A percentile compares a stretch with the other conserved stretches of the same genome.
These are phyloP conservation scores for Vireo griseus DNA, from an alignment of 2,797 vertebrate genomes.

Conservation along the genomic window DNA sequence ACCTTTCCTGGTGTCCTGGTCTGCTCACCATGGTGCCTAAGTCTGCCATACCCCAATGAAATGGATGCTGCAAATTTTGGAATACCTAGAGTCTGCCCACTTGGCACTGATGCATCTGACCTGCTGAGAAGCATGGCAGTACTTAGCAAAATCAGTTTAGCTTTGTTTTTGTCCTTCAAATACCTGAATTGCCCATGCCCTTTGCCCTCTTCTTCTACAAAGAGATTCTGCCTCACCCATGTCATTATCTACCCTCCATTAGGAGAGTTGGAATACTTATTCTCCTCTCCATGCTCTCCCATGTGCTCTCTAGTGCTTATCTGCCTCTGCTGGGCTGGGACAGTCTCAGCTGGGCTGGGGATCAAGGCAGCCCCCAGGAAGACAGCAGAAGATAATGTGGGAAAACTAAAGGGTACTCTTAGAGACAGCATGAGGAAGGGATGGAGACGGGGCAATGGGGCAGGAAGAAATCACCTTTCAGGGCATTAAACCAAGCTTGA, in stretches of 20 bases:
- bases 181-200: not conserved
- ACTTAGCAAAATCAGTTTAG: not conserved
- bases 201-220: not conserved
- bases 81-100: not conserved
- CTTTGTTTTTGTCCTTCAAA: not conserved
- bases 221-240: not conserved
- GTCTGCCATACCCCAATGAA: not conserved
- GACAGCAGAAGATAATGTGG: not conserved
- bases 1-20: not conserved
- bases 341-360: not conserved
- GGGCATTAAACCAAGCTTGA: not conserved
- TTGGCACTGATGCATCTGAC: not conserved
- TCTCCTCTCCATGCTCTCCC: not conserved
- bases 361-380: not conserved
- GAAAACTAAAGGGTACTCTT: not conserved
- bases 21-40: not conserved
- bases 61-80: not conserved
- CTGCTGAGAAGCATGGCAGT: not conserved
- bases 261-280: not conserved
- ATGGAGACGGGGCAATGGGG: rapidly evolving
- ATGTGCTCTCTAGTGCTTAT: not conserved
- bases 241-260: not conserved
- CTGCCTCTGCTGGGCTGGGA: not conserved
- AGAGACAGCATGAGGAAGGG: rapidly evolving
- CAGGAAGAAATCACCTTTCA: not conserved